Conservation (phyloP, 2,797 vertebrate genomes). For the Epinephelus awoara region DNA sequence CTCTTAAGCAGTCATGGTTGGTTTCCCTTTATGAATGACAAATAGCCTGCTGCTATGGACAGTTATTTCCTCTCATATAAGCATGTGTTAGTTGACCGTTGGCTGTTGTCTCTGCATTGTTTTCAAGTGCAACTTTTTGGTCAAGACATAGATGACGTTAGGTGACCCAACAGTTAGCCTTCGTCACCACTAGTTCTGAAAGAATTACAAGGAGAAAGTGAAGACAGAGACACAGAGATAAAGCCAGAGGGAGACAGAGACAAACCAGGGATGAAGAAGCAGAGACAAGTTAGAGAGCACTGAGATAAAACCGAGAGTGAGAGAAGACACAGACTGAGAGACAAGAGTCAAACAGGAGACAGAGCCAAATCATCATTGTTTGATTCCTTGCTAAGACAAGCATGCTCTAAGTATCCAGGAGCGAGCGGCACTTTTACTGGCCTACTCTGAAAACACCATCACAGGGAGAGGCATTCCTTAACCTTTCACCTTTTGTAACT, state of each 20-base stretch:
- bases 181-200: no score
- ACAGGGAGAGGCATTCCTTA: constrained; percentile 81
- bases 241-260: constrained; percentile 27
- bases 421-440: constrained; percentile 79
- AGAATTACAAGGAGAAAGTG: not conserved
- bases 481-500: constrained; percentile 79
- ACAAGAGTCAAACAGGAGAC: constrained; percentile 24
- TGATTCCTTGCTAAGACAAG: constrained; percentile 60
- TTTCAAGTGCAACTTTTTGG: no score
- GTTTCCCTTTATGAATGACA: no score
- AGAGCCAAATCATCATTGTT: constrained; percentile 49
- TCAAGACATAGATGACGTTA: no score
- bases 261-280: constrained; percentile 28
- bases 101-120: no score
- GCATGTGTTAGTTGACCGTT: no score
- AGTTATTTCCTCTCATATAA: no score
- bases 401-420: constrained; percentile 66
- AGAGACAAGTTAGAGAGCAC: not conserved
- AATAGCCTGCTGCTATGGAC: no score
- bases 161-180: no score
- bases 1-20: no score
- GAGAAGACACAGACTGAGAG: constrained; percentile 1
- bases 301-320: constrained; percentile 17
- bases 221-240: not conserved
- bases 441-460: constrained; percentile 78